These are phyloP conservation scores for Ostrea edulis DNA, from an alignment of 1,140 invertebrate species.

Conservation along the genomic window DNA sequence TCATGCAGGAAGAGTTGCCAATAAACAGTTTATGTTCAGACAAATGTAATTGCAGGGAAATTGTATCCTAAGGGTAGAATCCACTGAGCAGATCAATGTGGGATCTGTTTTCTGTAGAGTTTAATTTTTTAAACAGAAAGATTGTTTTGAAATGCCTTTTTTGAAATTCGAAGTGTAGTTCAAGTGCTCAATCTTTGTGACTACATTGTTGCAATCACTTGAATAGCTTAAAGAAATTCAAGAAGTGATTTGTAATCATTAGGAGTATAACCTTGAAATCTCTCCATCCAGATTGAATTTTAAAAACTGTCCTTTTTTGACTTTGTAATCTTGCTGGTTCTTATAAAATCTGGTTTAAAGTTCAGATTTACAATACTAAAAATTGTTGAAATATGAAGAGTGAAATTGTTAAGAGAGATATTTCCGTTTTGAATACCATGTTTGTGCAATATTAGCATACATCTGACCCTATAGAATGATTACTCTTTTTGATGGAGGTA, in stretches of 20 bases:
- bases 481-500: no score
- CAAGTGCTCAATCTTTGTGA: neutral
- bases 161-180: neutral
- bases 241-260: neutral
- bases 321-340: no score
- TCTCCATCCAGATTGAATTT: neutral
- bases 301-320: neutral
- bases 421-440: no score
- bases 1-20: neutral
- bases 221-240: neutral
- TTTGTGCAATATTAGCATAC: no score
- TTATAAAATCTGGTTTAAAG: no score
- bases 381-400: no score
- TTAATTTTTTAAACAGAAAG: conserved; percentile 13
- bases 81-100: neutral
- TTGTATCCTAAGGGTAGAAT: neutral
- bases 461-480: no score
- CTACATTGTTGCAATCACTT: neutral
- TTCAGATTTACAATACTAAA: no score
- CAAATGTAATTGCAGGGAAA: neutral
- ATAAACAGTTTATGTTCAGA: neutral
- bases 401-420: no score
- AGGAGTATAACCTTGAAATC: neutral
- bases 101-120: neutral
- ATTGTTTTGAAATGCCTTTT: conserved; percentile 11